A percentile compares a stretch with the other conserved stretches of the same genome.
Evolutionary conservation across 2,888 invertebrate genomes (phyloP).

Genomic region (Drosophila quinaria): DNA sequence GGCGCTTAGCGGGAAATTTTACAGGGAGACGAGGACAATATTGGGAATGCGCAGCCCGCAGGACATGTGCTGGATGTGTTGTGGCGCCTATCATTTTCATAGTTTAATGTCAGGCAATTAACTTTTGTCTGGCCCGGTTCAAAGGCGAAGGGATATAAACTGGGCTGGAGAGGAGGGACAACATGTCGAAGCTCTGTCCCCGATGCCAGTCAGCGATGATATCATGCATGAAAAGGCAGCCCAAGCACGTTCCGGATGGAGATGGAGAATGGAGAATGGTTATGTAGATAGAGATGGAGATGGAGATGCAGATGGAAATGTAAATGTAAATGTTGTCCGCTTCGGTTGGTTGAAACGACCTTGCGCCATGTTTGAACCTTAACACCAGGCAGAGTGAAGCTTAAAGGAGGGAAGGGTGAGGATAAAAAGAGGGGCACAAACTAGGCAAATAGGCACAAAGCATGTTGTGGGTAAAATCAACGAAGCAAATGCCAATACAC

Average conservation of each 20-base stretch:
- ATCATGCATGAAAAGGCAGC: conserved; percentile 78
- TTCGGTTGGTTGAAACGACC: conserved; percentile 72
- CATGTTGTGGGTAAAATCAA: conserved; percentile 76
- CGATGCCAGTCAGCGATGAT: conserved; percentile 77
- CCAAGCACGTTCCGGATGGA: conserved; percentile 51
- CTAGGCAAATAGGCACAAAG: conserved; percentile 78
- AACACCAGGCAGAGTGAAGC: conserved; percentile 55
- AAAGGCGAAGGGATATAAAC: conserved; percentile 17
- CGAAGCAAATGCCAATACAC: conserved; percentile 82
- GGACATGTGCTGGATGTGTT: conserved; percentile 23
- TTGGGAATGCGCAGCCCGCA: conserved; percentile 40
- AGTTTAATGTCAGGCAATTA: conserved; percentile 80
- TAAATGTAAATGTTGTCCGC: conserved; percentile 75
- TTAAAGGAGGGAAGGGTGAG: neutral
- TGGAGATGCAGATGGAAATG: conserved; percentile 66
- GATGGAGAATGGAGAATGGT: conserved; percentile 11
- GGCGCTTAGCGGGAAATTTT: conserved; percentile 55
- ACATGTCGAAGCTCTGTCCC: conserved; percentile 38
- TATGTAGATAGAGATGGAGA: conserved; percentile 5
- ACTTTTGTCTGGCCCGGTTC: conserved; percentile 71
- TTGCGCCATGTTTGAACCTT: conserved; percentile 80
- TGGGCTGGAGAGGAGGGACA: neutral
- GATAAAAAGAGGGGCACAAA: conserved; percentile 13
- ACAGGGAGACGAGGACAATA: conserved; percentile 37
- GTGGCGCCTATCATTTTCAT: conserved; percentile 76